Percentiles rank a stretch among this genome's conserved stretches.
phyloP scores from a whole-genome alignment of 2,888 invertebrate genomes.

The Eugnorisma glareosa region DNA sequence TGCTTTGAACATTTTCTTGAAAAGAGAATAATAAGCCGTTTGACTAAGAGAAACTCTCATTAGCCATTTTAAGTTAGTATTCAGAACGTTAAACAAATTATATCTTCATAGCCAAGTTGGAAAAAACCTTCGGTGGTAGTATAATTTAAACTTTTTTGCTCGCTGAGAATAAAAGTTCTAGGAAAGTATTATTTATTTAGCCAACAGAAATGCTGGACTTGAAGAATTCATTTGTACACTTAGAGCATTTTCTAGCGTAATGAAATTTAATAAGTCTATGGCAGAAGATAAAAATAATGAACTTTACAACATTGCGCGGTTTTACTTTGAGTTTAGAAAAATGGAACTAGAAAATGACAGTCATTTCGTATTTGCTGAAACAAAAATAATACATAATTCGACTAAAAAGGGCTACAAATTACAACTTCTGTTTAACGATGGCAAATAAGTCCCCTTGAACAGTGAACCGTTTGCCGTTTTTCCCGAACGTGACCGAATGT shows the following conservation, averaged over 20 bases:
- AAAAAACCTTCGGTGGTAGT: slow-evolving; percentile 51
- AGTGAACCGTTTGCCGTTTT: slow-evolving; percentile 65
- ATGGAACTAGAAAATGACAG: slow-evolving; percentile 1
- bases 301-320: slow-evolving; percentile 2
- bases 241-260: slow-evolving; percentile 36
- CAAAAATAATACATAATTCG: slow-evolving; percentile 30
- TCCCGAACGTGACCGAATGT: slow-evolving; percentile 68
- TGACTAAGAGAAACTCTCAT: slow-evolving; percentile 52
- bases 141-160: slow-evolving; percentile 59
- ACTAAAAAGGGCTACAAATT: slow-evolving; percentile 36
- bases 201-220: slow-evolving; percentile 49
- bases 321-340: not conserved
- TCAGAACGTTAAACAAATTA: slow-evolving; percentile 64
- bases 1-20: slow-evolving; percentile 21
- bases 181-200: slow-evolving; percentile 63
- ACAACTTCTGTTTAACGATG: slow-evolving; percentile 55
- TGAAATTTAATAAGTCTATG: slow-evolving; percentile 40
- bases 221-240: slow-evolving; percentile 55
- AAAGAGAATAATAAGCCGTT: slow-evolving; percentile 43
- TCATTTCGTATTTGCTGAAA: not conserved
- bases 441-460: slow-evolving; percentile 59
- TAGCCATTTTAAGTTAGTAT: slow-evolving; percentile 59
- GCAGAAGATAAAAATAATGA: slow-evolving; percentile 18
- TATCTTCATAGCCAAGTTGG: slow-evolving; percentile 55
- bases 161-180: slow-evolving; percentile 50